Conservation (phyloP, 2,888 invertebrate species). For the Pimpla rufipes region DNA sequence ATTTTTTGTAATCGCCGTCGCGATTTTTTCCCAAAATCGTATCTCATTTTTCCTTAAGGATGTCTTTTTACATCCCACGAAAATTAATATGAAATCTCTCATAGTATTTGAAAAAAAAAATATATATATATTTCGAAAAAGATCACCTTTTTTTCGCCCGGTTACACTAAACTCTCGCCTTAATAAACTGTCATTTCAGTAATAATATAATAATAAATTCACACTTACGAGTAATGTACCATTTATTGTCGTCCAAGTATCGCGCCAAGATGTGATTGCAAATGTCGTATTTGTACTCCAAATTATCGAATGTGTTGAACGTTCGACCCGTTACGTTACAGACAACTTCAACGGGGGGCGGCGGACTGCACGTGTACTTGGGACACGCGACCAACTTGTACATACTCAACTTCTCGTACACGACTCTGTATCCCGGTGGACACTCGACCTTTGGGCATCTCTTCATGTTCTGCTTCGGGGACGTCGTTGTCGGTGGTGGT, state of each 20-base stretch:
- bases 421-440: constrained; percentile 88
- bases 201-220: constrained; percentile 10
- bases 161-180: too few relatives aligned
- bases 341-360: constrained; percentile 88
- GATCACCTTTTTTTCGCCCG: too few relatives aligned
- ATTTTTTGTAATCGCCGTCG: too few relatives aligned
- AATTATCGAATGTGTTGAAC: constrained; percentile 92
- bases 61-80: too few relatives aligned
- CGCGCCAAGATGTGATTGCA: constrained; percentile 92
- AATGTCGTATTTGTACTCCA: constrained; percentile 92
- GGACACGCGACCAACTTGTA: constrained; percentile 76
- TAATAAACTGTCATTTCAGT: too few relatives aligned
- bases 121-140: too few relatives aligned
- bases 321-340: constrained; percentile 92
- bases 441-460: constrained; percentile 87
- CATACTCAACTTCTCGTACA: constrained; percentile 84
- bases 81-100: too few relatives aligned
- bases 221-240: constrained; percentile 90
- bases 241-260: constrained; percentile 89
- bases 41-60: too few relatives aligned
- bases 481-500: constrained; percentile 82
- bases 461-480: constrained; percentile 53
- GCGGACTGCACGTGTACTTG: constrained; percentile 89
- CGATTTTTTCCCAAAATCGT: too few relatives aligned
- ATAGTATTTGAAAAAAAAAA: too few relatives aligned